Evolutionary conservation across 2,888 invertebrate species (phyloP).

Genomic region (Meghimatium bilineatum): DNA sequence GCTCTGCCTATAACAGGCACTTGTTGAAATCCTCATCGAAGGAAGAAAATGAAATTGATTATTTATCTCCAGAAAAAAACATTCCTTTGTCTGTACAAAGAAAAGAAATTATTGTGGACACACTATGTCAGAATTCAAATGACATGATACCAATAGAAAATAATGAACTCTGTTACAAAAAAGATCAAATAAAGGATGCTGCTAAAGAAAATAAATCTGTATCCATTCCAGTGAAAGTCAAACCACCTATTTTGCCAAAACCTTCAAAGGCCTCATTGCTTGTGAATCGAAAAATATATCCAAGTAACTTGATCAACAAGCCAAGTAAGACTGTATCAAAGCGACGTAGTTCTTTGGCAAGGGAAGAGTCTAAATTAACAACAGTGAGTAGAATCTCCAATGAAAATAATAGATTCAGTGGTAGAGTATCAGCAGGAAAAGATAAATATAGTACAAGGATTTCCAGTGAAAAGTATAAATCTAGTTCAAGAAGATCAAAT

Average conservation of each 20-base stretch:
- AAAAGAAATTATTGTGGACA: background rate
- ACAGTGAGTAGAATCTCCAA: background rate
- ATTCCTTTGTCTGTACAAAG: background rate
- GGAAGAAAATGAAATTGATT: background rate
- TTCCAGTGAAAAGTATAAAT: slow-evolving; percentile 5
- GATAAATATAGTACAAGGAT: background rate
- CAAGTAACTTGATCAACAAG: background rate
- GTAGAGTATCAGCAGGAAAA: background rate
- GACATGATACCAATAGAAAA: background rate
- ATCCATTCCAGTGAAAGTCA: background rate
- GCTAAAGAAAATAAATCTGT: background rate
- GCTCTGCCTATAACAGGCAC: slow-evolving; percentile 31
- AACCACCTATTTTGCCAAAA: slow-evolving; percentile 36
- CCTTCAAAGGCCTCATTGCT: slow-evolving; percentile 14
- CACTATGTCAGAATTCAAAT: background rate
- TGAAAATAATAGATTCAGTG: background rate
- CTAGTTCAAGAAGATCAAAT: background rate
- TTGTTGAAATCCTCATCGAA: slow-evolving; percentile 26
- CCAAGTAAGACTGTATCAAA: background rate
- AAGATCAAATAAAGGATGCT: background rate
- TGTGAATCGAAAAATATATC: background rate
- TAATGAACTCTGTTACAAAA: background rate
- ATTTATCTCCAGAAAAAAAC: background rate
- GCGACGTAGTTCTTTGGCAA: slow-evolving; percentile 23
- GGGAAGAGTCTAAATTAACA: background rate